These are phyloP conservation scores for Amiota minor DNA, from an alignment of 2,888 invertebrate genomes.

Conservation along the genomic window DNA sequence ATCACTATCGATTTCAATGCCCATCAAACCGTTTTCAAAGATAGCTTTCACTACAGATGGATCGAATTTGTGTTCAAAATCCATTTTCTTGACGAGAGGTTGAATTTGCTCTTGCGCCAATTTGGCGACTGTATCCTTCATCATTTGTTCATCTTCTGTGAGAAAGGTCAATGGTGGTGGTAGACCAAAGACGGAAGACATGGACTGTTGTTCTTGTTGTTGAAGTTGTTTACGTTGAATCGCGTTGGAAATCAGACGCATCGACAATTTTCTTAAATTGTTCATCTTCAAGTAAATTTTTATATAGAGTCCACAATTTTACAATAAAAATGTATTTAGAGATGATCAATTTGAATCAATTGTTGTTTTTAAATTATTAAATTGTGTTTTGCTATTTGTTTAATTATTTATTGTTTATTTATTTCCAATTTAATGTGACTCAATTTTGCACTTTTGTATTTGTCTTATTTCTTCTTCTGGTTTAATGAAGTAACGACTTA, in stretches of 20 bases:
- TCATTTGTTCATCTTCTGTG: constrained; percentile 90
- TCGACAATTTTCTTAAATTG: constrained; percentile 68
- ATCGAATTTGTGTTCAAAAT: constrained; percentile 87
- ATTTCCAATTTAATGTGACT: not conserved
- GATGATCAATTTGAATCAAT: too few species aligned
- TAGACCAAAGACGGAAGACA: constrained; percentile 62
- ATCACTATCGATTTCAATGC: constrained; percentile 87
- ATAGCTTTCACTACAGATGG: constrained; percentile 83
- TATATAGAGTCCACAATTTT: constrained; percentile 24
- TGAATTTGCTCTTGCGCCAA: constrained; percentile 90
- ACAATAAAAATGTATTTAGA: too few species aligned
- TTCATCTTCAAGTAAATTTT: constrained; percentile 62
- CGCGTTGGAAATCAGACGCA: constrained; percentile 69
- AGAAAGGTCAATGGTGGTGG: constrained; percentile 82
- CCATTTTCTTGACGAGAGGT: constrained; percentile 95
- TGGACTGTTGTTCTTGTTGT: constrained; percentile 58
- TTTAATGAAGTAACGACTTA: too few species aligned
- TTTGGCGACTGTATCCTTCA: constrained; percentile 95
- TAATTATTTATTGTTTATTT: constrained; percentile 13
- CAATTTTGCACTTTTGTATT: not conserved
- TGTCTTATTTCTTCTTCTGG: too few species aligned
- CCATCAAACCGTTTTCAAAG: constrained; percentile 89
- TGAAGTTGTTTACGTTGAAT: constrained; percentile 51
- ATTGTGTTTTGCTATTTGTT: constrained; percentile 2
- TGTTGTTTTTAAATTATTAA: not conserved